Base-by-base conservation (phyloP, 35 echinoderm and acorn worm species). In the Nesometra sesokonis region DNA sequence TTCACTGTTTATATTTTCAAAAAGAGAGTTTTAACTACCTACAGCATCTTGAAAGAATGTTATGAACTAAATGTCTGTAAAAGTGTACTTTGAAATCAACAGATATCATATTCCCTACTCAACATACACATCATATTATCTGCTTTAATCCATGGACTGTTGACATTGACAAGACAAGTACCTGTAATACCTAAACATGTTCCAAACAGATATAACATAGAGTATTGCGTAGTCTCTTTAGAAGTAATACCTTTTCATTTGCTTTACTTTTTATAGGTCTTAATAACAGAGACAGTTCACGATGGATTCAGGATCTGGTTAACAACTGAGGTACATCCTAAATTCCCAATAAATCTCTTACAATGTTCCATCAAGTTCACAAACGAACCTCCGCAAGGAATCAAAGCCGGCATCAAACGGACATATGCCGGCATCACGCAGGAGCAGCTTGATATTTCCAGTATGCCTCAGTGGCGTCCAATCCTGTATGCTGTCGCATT, bases 391-490 rank as follows among this genome's bases (percentile, higher is more conserved):
- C 95, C 95, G 11, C 91, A 97, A 81, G 95, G 95, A 0, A 93
- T 97, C 87, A 97, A 97, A 57, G 95, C 91, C 82, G 95, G 91
- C 29, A 80, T 93, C 30, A 97, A 93, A 89, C 90, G 95, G 79
- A 97, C 95, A 39, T 97, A 97, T 87, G 95, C 95, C 80, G 95
- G 95, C 84, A 88, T 93, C 84, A 89, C 89, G 23, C 95, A 94
- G 93, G 93, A 94, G 35, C 93, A 94, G 88, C 93, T 94, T 23
- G 93, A 94, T 35, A 88, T 94, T 46, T 91, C 89, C 84, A 94
- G 85, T 84, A 78, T 94, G 86, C 89, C 89, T 3, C 93, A 94
- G 83, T 94, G 93, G 93, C 91, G 90, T 46, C 93, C 93, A 19
- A 85, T 94, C 7, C 79, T 94, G 34, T 94, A 94, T 38, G 93